Evolutionary conservation across 2,113 vertebrate species (phyloP).

Genomic region (Pterocles orientalis): DNA sequence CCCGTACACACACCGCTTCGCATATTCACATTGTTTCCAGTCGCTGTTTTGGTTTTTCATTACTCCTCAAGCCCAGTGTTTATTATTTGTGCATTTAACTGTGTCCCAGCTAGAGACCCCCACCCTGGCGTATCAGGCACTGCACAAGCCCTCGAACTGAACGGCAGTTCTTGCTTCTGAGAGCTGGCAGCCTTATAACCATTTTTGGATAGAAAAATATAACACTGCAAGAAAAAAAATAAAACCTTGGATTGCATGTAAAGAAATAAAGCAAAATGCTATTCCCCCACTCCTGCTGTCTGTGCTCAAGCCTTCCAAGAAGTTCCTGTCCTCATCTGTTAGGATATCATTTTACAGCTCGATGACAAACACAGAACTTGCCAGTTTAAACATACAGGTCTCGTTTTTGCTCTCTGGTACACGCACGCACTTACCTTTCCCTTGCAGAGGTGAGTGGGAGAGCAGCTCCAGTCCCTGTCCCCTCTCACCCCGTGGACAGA

Average conservation of each 20-base stretch:
- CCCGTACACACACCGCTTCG: background rate
- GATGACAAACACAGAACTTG: slow-evolving; percentile 60
- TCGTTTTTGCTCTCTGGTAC: background rate
- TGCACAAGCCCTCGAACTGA: background rate
- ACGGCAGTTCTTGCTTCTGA: background rate
- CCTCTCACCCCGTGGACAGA: rapidly evolving
- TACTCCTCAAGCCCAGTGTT: background rate
- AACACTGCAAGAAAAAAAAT: background rate
- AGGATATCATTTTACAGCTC: slow-evolving; percentile 59
- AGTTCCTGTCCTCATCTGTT: slow-evolving; percentile 66
- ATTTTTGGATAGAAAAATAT: slow-evolving; percentile 56
- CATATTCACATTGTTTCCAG: background rate
- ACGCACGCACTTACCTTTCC: background rate
- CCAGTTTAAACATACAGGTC: slow-evolving; percentile 62
- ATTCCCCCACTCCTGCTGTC: slow-evolving; percentile 64
- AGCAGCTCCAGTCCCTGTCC: background rate
- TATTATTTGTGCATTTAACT: background rate
- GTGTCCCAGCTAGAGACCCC: background rate
- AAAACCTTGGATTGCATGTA: slow-evolving; percentile 49
- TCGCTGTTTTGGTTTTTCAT: background rate
- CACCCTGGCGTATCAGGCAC: background rate
- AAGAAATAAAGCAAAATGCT: slow-evolving; percentile 65
- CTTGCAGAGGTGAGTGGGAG: background rate
- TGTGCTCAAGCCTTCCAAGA: slow-evolving; percentile 59
- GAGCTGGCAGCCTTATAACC: slow-evolving; percentile 42